Conservation (phyloP, 2,797 vertebrate genomes). For the Bucorvus abyssinicus region DNA sequence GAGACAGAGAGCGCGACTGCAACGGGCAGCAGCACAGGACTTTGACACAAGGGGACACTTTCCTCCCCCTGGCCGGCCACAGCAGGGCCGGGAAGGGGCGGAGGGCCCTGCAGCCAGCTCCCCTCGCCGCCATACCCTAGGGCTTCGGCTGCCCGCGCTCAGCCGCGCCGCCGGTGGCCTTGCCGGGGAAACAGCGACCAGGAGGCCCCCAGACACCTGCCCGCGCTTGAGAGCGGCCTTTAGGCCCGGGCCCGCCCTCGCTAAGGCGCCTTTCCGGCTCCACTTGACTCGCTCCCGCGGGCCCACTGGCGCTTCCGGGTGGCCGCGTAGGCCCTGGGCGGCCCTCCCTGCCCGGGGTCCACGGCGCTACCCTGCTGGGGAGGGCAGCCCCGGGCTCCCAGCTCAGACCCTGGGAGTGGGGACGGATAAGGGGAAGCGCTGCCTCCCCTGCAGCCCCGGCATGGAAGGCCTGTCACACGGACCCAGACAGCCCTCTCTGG, state of each 20-base stretch:
- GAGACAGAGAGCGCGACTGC: rapidly evolving
- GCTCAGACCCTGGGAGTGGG: rapidly evolving
- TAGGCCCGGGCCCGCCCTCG: rapidly evolving
- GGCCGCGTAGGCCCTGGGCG: rapidly evolving
- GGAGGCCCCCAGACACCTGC: rapidly evolving
- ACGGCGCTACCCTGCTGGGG: rapidly evolving
- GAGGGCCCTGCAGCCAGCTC: not conserved
- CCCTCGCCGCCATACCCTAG: rapidly evolving
- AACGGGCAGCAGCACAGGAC: rapidly evolving
- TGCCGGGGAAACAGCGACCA: rapidly evolving
- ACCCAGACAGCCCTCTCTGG: rapidly evolving
- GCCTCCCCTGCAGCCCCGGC: rapidly evolving
- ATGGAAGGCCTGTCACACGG: rapidly evolving
- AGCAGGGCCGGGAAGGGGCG: not conserved
- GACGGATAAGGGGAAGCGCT: not conserved
- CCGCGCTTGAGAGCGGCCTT: too few relatives aligned
- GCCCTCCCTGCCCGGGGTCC: rapidly evolving
- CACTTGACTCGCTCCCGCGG: rapidly evolving
- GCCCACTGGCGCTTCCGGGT: rapidly evolving
- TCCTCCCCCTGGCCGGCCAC: rapidly evolving
- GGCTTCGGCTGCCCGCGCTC: not conserved
- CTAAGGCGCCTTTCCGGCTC: not conserved
- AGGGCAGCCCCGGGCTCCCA: not conserved
- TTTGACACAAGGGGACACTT: rapidly evolving
- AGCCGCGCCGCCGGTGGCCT: rapidly evolving